Conservation (phyloP, 64 coral and sea anemone species). For the Anthopleura sola region DNA sequence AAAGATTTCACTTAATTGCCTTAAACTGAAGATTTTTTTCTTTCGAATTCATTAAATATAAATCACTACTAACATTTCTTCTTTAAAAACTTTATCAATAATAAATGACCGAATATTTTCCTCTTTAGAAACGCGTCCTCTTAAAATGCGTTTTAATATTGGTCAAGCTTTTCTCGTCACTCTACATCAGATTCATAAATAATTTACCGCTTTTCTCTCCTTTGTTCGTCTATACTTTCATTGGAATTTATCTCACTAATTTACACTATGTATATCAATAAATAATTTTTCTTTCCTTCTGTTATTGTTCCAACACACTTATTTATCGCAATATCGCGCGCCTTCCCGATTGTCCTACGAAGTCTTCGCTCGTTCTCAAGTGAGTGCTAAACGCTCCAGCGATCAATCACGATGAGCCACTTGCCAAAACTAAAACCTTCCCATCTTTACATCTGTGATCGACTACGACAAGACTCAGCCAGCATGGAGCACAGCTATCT, state of each 20-base stretch:
- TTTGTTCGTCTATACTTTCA: background rate
- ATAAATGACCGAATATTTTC: too few relatives aligned
- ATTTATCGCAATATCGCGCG: background rate
- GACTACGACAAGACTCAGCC: background rate
- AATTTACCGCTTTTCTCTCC: background rate
- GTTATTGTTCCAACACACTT: background rate
- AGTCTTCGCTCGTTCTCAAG: too few relatives aligned
- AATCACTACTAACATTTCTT: too few relatives aligned
- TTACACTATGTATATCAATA: background rate
- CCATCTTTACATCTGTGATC: constrained; percentile 48
- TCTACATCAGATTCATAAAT: background rate
- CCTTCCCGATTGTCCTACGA: background rate
- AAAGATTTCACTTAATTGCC: background rate
- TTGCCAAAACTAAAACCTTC: constrained; percentile 53
- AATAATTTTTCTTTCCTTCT: background rate
- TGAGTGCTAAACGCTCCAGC: background rate
- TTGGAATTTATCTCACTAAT: background rate
- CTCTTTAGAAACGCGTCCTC: too few relatives aligned
- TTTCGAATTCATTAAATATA: too few relatives aligned
- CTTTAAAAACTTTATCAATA: too few relatives aligned
- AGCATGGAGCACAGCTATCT: background rate
- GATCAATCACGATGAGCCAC: constrained; percentile 21
- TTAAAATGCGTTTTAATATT: background rate
- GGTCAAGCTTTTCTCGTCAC: background rate
- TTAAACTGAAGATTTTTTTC: background rate